Evolutionary conservation across 2,113 vertebrate species (phyloP).

Genomic region (Colaptes auratus): DNA sequence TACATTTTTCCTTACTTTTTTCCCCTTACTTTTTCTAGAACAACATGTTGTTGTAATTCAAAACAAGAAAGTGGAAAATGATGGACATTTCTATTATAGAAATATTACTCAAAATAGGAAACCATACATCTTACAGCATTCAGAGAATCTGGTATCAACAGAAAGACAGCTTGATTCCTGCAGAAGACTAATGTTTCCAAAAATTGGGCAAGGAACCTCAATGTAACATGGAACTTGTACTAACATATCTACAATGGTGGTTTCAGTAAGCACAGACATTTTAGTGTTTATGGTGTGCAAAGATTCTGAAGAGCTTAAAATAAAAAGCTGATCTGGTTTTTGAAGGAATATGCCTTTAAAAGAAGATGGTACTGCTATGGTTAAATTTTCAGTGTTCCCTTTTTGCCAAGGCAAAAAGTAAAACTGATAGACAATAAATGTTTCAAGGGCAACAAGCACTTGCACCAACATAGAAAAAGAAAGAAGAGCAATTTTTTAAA

Average conservation of each 20-base stretch:
- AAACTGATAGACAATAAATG: not conserved
- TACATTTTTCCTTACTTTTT: not conserved
- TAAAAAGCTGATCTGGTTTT: not conserved
- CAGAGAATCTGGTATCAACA: not conserved
- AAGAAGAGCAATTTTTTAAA: not conserved
- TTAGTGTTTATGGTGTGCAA: not conserved
- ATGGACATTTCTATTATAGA: not conserved
- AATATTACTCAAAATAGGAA: not conserved
- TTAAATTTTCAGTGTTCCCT: not conserved
- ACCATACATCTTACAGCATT: not conserved
- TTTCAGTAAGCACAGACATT: not conserved
- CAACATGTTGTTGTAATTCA: not conserved
- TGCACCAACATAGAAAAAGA: not conserved
- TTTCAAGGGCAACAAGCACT: not conserved
- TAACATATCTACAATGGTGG: not conserved
- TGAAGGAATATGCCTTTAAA: not conserved
- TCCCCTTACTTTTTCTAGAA: not conserved
- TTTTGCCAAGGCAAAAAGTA: not conserved
- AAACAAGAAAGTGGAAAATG: not conserved
- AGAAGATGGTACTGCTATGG: not conserved
- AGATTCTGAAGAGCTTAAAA: not conserved
- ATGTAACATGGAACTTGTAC: not conserved
- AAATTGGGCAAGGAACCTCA: not conserved
- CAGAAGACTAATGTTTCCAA: not conserved
- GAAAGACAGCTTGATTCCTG: not conserved